Percentiles rank a stretch among this genome's conserved stretches.
These are phyloP conservation scores for Drosophila ustulata DNA, from an alignment of 2,888 invertebrate species.

Conservation along the genomic window DNA sequence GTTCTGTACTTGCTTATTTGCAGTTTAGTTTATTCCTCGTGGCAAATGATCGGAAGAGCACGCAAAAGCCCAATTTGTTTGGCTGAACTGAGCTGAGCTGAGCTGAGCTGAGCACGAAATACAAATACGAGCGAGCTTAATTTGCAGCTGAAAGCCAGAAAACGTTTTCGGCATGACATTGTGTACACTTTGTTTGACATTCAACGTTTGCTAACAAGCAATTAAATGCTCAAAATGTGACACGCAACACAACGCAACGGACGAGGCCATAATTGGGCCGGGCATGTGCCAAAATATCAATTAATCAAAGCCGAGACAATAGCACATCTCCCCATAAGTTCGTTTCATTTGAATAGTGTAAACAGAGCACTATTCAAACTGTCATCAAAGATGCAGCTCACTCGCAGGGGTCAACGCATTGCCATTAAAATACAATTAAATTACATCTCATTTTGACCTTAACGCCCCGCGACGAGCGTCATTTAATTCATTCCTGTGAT, in stretches of 20 bases:
- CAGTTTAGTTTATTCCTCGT: conserved; percentile 13
- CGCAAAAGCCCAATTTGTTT: conserved; percentile 75
- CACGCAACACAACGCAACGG: conserved; percentile 52
- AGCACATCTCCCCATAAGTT: conserved; percentile 3
- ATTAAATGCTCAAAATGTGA: conserved; percentile 63
- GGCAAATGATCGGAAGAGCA: conserved; percentile 34
- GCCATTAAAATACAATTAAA: conserved; percentile 43
- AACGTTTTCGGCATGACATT: conserved; percentile 70
- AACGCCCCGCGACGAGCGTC: conserved; percentile 7
- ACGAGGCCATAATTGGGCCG: conserved; percentile 37
- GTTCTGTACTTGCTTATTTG: conserved; percentile 19
- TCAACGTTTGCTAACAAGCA: conserved; percentile 65
- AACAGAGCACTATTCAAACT: conserved; percentile 4
- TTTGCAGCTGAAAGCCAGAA: conserved; percentile 70
- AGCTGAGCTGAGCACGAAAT: conserved; percentile 48
- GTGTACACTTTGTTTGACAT: conserved; percentile 67
- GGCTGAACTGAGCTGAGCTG: conserved; percentile 25
- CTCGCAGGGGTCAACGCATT: background rate
- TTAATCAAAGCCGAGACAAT: conserved; percentile 50
- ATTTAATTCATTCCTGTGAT: conserved; percentile 30
- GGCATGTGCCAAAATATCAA: conserved; percentile 60
- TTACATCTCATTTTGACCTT: conserved; percentile 20
- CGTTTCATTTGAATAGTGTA: conserved; percentile 5
- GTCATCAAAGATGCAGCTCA: background rate
- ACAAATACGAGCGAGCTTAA: conserved; percentile 63